A percentile compares a stretch with the other conserved stretches of the same genome.
Evolutionary conservation across 1,140 invertebrate species (phyloP).

Genomic region (Drosophila orosa): DNA sequence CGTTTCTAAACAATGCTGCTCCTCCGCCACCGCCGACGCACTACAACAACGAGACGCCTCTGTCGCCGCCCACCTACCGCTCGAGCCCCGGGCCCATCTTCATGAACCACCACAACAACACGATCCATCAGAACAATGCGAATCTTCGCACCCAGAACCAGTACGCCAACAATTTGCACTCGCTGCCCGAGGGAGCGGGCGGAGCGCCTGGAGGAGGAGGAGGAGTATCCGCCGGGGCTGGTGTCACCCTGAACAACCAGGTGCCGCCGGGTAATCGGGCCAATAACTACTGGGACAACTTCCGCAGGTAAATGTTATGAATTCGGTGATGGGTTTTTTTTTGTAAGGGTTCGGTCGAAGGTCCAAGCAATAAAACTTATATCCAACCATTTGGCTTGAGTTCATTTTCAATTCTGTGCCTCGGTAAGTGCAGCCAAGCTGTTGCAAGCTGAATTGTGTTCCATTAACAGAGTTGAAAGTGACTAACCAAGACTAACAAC

Average conservation of each 20-base stretch:
- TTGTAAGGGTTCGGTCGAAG: constrained; percentile 6
- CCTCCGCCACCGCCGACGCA: constrained; percentile 56
- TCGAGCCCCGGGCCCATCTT: constrained; percentile 78
- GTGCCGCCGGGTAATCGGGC: constrained; percentile 93
- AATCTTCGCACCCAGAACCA: constrained; percentile 81
- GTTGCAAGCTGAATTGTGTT: constrained; percentile 14
- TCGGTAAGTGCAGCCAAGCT: constrained; percentile 40
- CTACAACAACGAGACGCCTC: constrained; percentile 76
- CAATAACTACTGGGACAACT: constrained; percentile 97
- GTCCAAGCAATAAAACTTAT: constrained; percentile 44
- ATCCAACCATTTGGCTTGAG: constrained; percentile 29
- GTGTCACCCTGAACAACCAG: constrained; percentile 91
- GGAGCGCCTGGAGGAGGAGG: constrained; percentile 55
- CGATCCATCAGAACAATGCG: constrained; percentile 80
- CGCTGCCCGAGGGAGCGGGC: constrained; percentile 48
- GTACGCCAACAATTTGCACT: constrained; percentile 76
- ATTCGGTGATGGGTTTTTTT: constrained; percentile 34
- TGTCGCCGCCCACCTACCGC: constrained; percentile 69
- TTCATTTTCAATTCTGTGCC: constrained; percentile 53
- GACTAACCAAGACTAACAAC: constrained; percentile 37
- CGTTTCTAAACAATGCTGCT: constrained; percentile 67
- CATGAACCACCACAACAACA: constrained; percentile 84
- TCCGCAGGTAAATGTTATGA: constrained; percentile 89
- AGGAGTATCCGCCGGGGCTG: constrained; percentile 51
- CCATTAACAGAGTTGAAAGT: constrained; percentile 56